Evolutionary conservation across 2,888 invertebrate genomes (phyloP), one percentile per base, ranked within the genome.

Genomic region (Scaptomyza parva): DNA sequence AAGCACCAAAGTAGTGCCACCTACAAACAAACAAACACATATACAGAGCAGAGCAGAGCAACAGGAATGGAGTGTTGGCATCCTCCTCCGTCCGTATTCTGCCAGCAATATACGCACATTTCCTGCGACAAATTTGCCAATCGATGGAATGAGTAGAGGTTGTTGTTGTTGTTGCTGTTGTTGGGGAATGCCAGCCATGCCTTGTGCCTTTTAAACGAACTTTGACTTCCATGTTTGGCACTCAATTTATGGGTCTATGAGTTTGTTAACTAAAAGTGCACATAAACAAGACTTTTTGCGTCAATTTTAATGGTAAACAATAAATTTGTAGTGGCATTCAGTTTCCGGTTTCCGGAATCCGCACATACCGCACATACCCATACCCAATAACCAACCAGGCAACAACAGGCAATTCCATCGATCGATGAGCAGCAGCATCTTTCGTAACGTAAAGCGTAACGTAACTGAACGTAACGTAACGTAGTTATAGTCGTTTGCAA

Each of bases 171-270:
- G 69, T 61, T 68, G 51, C 57, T 53, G 69, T 61, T 68, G 51
- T 35, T 35, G 35, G 2, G 51, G 30, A 26, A 52, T n/a, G n/a
- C 5, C n/a, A 33, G 33, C n/a, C 26, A 3, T 22, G 22, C 3
- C 55, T 35, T 61, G 7, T 35, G 75, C 70, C 76, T 73, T 70
- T 84, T 57, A 70, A 78, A 64, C 87, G 82, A 82, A 87, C 82
- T 82, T 85, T 87, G 82, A 87, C 82, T 83, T 82, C 70, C 76
- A 70, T 73, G 78, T 73, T 81, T 70, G 82, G 53, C 73, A 68
- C 88, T 85, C 82, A 85, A 83, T 83, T 83, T 83, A 82, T 82
- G 88, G 86, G 86, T 82, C 85, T 85, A 85, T 85, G 81, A 84
- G 87, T 81, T 87, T 81, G 82, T 82, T 78, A 82, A 78, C 82